Evolutionary conservation across 2,888 invertebrate genomes (phyloP).

Genomic region (Mayetiola destructor): DNA sequence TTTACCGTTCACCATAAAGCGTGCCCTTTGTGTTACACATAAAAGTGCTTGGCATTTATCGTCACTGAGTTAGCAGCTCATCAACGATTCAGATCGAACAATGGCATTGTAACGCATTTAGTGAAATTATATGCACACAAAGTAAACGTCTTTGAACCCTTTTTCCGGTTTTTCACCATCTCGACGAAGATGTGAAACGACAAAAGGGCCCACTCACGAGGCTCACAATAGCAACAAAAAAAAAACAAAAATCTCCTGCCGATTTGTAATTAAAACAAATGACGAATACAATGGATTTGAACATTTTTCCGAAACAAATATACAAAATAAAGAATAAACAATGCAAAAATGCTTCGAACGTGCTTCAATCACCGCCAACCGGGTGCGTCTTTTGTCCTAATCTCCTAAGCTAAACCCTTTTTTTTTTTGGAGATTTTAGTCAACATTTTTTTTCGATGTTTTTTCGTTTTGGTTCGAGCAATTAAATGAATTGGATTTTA

Average conservation of each 20-base stretch:
- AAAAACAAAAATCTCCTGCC: neutral
- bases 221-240: neutral
- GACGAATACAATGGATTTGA: constrained; percentile 10
- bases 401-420: constrained; percentile 7
- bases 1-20: no score
- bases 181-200: no score
- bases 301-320: neutral
- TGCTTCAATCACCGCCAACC: constrained; percentile 7
- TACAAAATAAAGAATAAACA: neutral
- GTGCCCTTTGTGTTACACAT: no score
- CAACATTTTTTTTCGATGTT: no score
- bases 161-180: no score
- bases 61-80: constrained; percentile 1
- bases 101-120: neutral
- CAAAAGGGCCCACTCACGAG: no score
- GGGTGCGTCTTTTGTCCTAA: constrained; percentile 4
- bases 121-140: neutral
- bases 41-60: neutral
- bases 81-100: neutral
- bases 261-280: constrained; percentile 12
- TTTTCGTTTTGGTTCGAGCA: neutral
- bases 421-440: neutral
- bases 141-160: neutral
- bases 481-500: constrained; percentile 11
- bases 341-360: neutral